Conservation (phyloP, 2,797 vertebrate species). For the Hybognathus amarus region DNA sequence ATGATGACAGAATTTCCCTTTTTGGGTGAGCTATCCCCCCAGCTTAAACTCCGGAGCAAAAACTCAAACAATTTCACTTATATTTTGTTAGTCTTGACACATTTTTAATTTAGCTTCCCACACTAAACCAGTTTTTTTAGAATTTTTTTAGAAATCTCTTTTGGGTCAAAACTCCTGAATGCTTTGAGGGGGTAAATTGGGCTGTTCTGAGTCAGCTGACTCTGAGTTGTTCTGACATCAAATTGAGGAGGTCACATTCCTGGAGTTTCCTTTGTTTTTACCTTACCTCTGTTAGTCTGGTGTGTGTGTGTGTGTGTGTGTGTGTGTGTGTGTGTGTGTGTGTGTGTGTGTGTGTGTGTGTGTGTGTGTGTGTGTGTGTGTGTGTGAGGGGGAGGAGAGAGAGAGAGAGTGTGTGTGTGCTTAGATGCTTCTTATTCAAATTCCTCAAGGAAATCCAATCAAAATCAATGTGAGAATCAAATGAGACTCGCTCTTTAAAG, state of each 20-base stretch:
- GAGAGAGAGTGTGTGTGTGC: neutral
- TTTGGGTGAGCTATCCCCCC: neutral
- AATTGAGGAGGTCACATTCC: conserved; percentile 34
- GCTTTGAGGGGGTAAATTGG: neutral
- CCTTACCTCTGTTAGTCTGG: conserved; percentile 55
- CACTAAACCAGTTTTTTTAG: neutral
- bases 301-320: neutral
- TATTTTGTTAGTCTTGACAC: too few relatives aligned
- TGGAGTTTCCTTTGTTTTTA: conserved; percentile 31
- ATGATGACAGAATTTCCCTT: neutral
- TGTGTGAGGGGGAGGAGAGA: too few relatives aligned
- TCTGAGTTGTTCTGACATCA: conserved; percentile 10
- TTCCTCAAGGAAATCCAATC: conserved; percentile 2
- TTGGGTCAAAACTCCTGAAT: neutral
- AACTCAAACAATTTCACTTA: too few relatives aligned
- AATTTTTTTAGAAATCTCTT: neutral
- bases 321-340: too few relatives aligned
- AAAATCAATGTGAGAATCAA: conserved; percentile 20
- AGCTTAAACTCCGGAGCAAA: too few relatives aligned
- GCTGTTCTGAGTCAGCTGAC: neutral
- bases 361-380: too few relatives aligned
- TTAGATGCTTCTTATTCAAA: neutral
- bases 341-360: too few relatives aligned
- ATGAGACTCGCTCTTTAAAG: conserved; percentile 25
- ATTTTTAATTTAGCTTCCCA: neutral